These are phyloP conservation scores for Menidia menidia DNA, from an alignment of 2,797 vertebrate genomes.

Conservation along the genomic window DNA sequence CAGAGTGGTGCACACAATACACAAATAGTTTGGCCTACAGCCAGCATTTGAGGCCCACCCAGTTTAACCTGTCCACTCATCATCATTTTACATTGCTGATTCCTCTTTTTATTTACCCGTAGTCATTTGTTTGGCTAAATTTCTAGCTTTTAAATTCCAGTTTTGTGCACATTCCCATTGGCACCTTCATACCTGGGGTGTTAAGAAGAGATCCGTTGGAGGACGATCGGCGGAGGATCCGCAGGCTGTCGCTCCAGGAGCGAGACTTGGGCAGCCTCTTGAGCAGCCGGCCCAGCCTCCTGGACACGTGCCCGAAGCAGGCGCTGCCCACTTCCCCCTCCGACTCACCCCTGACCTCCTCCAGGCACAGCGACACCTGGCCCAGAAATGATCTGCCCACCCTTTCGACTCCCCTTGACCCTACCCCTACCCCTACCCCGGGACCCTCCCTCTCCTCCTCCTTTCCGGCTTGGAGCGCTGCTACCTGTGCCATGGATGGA, in stretches of 20 bases:
- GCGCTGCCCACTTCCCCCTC: conserved; percentile 75
- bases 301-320: conserved; percentile 89
- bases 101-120: background rate
- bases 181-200: conserved; percentile 84
- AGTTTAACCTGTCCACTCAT: conserved; percentile 61
- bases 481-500: conserved; percentile 78
- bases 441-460: conserved; percentile 52
- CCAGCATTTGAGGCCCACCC: conserved; percentile 37
- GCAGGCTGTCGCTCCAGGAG: conserved; percentile 83
- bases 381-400: conserved; percentile 70
- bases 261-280: conserved; percentile 87
- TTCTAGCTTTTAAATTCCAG: background rate
- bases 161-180: background rate
- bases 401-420: conserved; percentile 62
- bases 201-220: conserved; percentile 83
- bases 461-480: conserved; percentile 47
- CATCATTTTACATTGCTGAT: conserved; percentile 39
- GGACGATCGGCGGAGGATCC: conserved; percentile 80
- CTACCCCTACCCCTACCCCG: conserved; percentile 54
- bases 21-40: conserved; percentile 60
- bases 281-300: conserved; percentile 87
- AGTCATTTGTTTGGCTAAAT: background rate
- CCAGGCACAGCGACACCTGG: conserved; percentile 64
- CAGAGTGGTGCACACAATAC: conserved; percentile 57
- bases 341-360: conserved; percentile 74